Evolutionary conservation across 2,113 vertebrate genomes (phyloP).

Genomic region (Sturnira hondurensis): DNA sequence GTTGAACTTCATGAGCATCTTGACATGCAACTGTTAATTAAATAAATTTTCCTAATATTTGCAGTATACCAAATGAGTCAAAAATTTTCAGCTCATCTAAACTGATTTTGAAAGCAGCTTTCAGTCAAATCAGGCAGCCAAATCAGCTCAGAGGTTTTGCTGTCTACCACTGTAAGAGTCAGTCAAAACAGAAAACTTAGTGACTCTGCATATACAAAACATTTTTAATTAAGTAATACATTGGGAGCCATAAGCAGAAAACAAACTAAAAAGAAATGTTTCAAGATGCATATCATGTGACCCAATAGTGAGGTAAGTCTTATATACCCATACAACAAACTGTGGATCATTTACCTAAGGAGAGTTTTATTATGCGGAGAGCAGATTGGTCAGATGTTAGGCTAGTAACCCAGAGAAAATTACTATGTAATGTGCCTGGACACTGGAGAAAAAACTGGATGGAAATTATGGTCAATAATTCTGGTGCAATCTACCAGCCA

Average conservation of each 20-base stretch:
- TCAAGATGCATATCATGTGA: neutral
- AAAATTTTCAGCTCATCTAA: neutral
- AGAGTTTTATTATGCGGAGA: neutral
- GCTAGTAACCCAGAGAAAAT: neutral
- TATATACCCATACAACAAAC: neutral
- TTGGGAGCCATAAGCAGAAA: neutral
- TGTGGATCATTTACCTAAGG: neutral
- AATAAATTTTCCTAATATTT: neutral
- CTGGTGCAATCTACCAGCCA: neutral
- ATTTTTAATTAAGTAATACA: neutral
- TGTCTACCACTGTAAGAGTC: neutral
- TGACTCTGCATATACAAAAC: neutral
- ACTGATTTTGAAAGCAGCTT: neutral
- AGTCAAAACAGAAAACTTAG: neutral
- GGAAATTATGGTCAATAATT: neutral
- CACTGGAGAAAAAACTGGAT: neutral
- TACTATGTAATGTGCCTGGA: neutral
- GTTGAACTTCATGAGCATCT: neutral
- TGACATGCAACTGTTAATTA: neutral
- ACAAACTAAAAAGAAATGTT: neutral
- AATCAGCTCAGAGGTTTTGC: neutral
- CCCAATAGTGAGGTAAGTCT: neutral
- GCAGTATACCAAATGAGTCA: neutral
- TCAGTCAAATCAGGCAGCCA: neutral
- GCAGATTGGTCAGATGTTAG: neutral